Evolutionary conservation across 2,797 vertebrate species (phyloP), one percentile per base, ranked within the genome.

Genomic region (Hydrophis major): DNA sequence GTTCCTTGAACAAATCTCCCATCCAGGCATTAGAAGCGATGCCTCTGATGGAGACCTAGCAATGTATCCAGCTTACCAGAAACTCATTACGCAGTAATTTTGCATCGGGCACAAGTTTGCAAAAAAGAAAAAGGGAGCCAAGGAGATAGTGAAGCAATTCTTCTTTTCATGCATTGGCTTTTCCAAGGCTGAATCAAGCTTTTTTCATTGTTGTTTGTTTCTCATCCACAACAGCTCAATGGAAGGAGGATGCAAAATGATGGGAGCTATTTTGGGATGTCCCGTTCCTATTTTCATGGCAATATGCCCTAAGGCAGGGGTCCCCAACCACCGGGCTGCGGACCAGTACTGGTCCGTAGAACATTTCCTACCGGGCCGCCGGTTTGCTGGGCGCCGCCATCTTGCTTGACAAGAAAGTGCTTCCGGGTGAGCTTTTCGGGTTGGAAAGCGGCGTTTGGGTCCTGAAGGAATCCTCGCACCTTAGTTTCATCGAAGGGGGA

Each of bases 241-340:
- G 56, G 28, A 83, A 28, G 28, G 28, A 89, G 42, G 91, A 83
- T 78, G 69, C 92, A 42, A 92, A 89, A 83, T 37, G 18, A 61
- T 83, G n/a, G 50, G 6, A 83, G 56, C 50, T 92, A 83, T 83
- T 61, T 92, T 47, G 18, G 42, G 66, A 83, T 32, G 6, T 28
- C 87, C 37, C 37, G 83, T 60, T 60, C 56, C 88, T 18, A n/a
- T 92, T 92, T 53, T 92, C 6, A 56, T 92, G 91, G 63, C 61
- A 57, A n/a, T 42, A n/a, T 22, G 91, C 63, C 91, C 61, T 25
- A 55, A 55, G 0, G 37, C 37, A 42, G 37, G 37, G 37, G 37
- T 42, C 37, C 37, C 37, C 37, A 42, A 42, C 37, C 37, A 42
- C 37, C 37, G 2, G 37, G 37, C 37, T 2, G 2, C 2, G 37